Base-by-base conservation (phyloP, 2,113 vertebrate species). In the Scophthalmus maximus region DNA sequence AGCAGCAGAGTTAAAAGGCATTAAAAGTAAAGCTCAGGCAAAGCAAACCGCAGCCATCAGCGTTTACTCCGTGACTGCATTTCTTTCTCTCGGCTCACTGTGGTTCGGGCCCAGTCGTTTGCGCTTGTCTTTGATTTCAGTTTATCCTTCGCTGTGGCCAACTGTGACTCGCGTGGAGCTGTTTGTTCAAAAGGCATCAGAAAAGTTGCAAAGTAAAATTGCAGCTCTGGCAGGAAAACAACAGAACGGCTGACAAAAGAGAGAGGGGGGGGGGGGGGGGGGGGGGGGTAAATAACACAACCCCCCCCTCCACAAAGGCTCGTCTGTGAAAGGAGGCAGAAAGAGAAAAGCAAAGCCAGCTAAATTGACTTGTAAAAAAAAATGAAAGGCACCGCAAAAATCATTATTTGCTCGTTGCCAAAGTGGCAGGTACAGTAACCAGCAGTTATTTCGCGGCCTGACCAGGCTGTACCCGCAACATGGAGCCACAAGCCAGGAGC, bases 21-120 rank as follows among this genome's bases (percentile, higher is more conserved):
- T 87, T 82, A 86, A 78, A n/a, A 85, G 61, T 3, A 58, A 62
- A 66, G 74, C 74, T 78, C 60, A 27, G 65, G 59, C 55, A 76
- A 82, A 75, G 76, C 71, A 77, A 82, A 89, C 86, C 3, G 65
- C 66, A 74, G 42, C 60, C 68, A 73, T 87, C 81, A 86, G 86
- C 84, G 69, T 86, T 80, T 85, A 85, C 84, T 57, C 76, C 5
- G 9, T 58, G 49, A 2, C 52, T 55, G 62, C 52, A 30, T 44
- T 49, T 1, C 34, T 26, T 40, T 52, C 44, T 3, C 71, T 42
- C 52, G 15, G 20, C 50, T 34, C 22, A 9, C 22, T 34, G 49
- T 6, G 50, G 52, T 56, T 38, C 10, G 0, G n/a, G n/a, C n/a
- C 25, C 58, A 29, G 53, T 61, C 83, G 23, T 25, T 66, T 17